Evolutionary conservation across 2,113 vertebrate genomes (phyloP).

Genomic region (Delphinus delphis): DNA sequence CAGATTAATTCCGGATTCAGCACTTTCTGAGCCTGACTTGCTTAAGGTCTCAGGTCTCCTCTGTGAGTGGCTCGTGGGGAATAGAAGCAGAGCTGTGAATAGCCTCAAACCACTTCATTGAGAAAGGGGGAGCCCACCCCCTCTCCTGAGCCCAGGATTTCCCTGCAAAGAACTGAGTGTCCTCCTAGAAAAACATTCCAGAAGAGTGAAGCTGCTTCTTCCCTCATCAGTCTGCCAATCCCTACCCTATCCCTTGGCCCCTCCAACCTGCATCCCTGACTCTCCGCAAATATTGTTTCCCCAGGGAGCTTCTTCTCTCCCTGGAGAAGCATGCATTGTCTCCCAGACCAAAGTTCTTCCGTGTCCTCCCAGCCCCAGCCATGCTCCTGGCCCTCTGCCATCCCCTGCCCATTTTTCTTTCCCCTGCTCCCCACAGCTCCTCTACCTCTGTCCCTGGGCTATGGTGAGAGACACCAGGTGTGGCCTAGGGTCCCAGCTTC

Average conservation of each 20-base stretch:
- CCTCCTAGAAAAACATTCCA: background rate
- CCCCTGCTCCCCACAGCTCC: background rate
- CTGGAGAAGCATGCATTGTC: background rate
- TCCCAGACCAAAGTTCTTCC: background rate
- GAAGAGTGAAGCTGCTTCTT: background rate
- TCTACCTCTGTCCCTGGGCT: background rate
- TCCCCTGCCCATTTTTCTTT: background rate
- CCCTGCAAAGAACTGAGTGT: background rate
- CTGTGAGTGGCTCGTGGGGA: background rate
- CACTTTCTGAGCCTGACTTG: background rate
- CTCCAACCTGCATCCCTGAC: background rate
- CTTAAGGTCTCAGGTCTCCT: background rate
- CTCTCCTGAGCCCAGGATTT: background rate
- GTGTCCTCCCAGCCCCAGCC: rapidly evolving
- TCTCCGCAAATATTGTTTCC: background rate
- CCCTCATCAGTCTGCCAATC: background rate
- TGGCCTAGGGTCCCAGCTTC: background rate
- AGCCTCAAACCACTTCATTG: background rate
- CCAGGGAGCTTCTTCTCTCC: background rate
- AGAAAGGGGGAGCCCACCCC: background rate
- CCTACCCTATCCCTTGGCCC: background rate
- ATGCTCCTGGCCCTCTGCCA: background rate
- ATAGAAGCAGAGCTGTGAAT: background rate
- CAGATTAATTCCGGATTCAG: background rate
- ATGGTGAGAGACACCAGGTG: background rate